Evolutionary conservation across 2,113 vertebrate species (phyloP), one percentile per base, ranked within the genome.

Genomic region (Falcunculus frontatus): DNA sequence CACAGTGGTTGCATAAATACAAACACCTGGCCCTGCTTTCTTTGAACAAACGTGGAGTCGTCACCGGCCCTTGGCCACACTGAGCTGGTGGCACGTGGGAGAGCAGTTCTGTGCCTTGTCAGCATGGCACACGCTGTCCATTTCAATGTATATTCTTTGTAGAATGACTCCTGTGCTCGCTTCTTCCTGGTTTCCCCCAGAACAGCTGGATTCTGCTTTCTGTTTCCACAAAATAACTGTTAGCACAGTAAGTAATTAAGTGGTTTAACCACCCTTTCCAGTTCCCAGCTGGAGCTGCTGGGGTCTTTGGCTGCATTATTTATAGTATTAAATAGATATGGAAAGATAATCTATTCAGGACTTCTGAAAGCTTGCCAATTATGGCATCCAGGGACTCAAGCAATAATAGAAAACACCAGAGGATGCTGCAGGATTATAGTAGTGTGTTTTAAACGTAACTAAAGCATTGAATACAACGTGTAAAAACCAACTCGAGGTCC

Each of bases 261-360:
- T 84, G 83, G n/a, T 69, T 76, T 73, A 87, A 68, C 73, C 65
- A 89, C 65, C 47, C 69, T 87, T 91, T 93, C 86, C 72, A 67
- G 75, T 76, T 87, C 79, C 65, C 79, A 93, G 59, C 81, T 90
- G 72, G 82, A 96, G 84, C 78, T 84, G 60, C 44, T 13, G 7
- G 86, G 88, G 75, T 93, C 90, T 86, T 93, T 64, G 55, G 62
- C 85, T 86, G 73, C 41, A 56, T 75, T 91, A 88, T 89, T 94
- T 68, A 64, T 41, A 67, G 44, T 79, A 76, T 94, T 91, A 96
- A 86, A 88, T 64, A 88, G 72, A 86, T 90, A 93, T 19, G 50
- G 64, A 95, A 93, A 94, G 59, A 82, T 62, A 74, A 92, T 91
- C 73, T 89, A 68, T 68, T 74, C 52, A 49, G 79, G 52, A 77